These are phyloP conservation scores for Otis tarda DNA, from an alignment of 2,113 vertebrate species.

Conservation along the genomic window DNA sequence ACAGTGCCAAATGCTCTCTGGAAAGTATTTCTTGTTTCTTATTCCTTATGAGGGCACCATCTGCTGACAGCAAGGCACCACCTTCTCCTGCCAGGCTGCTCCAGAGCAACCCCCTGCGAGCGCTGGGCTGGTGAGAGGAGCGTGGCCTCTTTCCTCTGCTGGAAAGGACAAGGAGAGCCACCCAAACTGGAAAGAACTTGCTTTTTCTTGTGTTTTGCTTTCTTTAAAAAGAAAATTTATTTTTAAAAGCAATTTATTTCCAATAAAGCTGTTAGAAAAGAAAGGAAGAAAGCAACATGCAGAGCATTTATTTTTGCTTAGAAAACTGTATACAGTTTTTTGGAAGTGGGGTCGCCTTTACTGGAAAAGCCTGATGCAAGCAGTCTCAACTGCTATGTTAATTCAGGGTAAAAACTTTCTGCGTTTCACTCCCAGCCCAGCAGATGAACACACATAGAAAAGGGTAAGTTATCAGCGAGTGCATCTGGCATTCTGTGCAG, in stretches of 20 bases:
- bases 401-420: background rate
- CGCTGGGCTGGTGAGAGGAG: background rate
- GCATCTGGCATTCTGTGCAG: background rate
- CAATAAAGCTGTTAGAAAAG: background rate
- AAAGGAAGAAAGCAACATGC: background rate
- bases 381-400: background rate
- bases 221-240: too few species aligned
- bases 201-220: background rate
- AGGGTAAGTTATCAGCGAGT: background rate
- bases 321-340: background rate
- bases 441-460: background rate
- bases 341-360: background rate
- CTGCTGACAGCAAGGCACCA: background rate
- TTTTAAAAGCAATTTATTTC: background rate
- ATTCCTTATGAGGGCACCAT: background rate
- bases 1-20: background rate
- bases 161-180: background rate
- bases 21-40: background rate
- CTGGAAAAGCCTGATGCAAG: background rate
- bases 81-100: background rate
- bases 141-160: background rate
- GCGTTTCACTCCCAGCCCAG: background rate
- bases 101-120: background rate
- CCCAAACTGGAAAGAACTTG: background rate
- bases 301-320: background rate